phyloP scores from a whole-genome alignment of 2,797 vertebrate genomes.

The Amphiprion clarkii region DNA sequence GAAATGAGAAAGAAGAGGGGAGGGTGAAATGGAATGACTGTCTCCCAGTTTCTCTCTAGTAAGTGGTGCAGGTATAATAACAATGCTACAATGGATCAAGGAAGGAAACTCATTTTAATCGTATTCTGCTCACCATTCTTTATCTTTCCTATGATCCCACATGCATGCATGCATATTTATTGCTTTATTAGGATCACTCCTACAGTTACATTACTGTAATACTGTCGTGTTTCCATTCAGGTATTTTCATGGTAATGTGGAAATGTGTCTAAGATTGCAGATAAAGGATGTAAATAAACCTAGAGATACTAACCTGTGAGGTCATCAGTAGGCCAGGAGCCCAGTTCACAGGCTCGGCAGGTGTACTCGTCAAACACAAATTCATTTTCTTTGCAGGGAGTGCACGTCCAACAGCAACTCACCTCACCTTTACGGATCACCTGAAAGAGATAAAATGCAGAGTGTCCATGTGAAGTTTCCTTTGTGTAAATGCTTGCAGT shows the following conservation, averaged over 20 bases:
- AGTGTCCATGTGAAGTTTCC: background rate
- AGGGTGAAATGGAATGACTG: constrained; percentile 1
- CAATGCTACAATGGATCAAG: constrained; percentile 32
- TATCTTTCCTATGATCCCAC: constrained; percentile 5
- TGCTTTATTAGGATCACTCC: background rate
- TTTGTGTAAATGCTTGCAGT: background rate
- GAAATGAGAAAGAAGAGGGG: background rate
- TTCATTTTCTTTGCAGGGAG: constrained; percentile 97
- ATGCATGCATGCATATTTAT: background rate
- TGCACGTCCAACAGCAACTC: constrained; percentile 99
- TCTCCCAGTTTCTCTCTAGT: constrained; percentile 17
- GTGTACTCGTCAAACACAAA: constrained; percentile 97
- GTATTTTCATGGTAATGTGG: background rate
- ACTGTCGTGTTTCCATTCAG: background rate
- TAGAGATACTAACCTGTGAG: constrained; percentile 81
- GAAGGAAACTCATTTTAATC: background rate
- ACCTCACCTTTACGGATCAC: constrained; percentile 99
- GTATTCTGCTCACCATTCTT: constrained; percentile 30
- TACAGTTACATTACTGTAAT: background rate
- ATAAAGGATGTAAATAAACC: constrained; percentile 27
- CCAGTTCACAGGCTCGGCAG: constrained; percentile 94
- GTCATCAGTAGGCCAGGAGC: constrained; percentile 94
- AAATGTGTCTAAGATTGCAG: background rate
- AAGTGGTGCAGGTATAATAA: constrained; percentile 41
- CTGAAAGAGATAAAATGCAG: constrained; percentile 71